Conservation (phyloP, 2,888 invertebrate genomes). For the Leucophenga maculata region DNA sequence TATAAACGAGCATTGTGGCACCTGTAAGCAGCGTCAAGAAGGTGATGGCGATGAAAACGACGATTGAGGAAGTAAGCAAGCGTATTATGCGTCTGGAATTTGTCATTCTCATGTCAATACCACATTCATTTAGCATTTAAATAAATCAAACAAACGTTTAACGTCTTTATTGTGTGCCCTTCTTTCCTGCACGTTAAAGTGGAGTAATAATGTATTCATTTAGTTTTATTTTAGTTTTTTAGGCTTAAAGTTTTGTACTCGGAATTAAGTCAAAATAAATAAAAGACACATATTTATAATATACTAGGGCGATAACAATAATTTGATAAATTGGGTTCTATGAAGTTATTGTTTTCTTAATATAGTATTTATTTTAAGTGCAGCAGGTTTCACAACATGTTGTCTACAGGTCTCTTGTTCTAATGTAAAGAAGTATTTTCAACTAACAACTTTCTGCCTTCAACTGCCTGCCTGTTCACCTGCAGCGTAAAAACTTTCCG, state of each 20-base stretch:
- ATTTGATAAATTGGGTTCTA: too few relatives aligned
- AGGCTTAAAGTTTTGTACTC: constrained; percentile 21
- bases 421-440: too few relatives aligned
- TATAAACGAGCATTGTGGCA: constrained; percentile 52
- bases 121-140: neutral
- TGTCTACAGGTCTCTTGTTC: too few relatives aligned
- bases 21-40: constrained; percentile 41
- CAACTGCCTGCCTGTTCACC: too few relatives aligned
- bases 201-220: neutral
- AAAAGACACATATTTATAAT: constrained; percentile 15
- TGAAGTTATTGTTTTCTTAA: too few relatives aligned
- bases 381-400: too few relatives aligned
- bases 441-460: too few relatives aligned
- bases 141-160: neutral
- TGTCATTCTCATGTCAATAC: neutral
- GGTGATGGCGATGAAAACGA: constrained; percentile 30
- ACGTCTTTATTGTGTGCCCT: neutral
- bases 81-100: neutral
- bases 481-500: too few relatives aligned
- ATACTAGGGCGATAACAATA: too few relatives aligned
- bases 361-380: too few relatives aligned
- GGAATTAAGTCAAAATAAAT: neutral
- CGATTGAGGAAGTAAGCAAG: neutral
- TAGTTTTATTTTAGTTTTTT: neutral
- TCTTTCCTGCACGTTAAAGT: neutral